Percentiles rank a stretch among this genome's conserved stretches.
Evolutionary conservation across 1,140 invertebrate species (phyloP).

Genomic region (Dendrolimus punctatus): DNA sequence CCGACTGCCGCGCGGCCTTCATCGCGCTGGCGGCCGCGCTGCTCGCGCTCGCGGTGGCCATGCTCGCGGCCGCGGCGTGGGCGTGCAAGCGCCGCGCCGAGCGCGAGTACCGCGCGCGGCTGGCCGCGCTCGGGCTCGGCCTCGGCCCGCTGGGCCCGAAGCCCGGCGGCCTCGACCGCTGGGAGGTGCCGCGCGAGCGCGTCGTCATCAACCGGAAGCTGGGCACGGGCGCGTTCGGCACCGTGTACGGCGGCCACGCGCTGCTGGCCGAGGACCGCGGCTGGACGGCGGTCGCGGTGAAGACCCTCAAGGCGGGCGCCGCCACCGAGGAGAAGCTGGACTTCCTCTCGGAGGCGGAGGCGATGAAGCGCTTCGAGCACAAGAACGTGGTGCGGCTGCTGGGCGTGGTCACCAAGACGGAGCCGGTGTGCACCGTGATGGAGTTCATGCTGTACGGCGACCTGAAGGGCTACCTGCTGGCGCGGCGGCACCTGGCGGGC

Average conservation of each 20-base stretch:
- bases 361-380: slow-evolving; percentile 88
- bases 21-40: slow-evolving; percentile 77
- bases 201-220: slow-evolving; percentile 89
- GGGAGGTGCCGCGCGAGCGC: slow-evolving; percentile 86
- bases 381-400: slow-evolving; percentile 42
- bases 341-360: slow-evolving; percentile 91
- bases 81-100: slow-evolving; percentile 83
- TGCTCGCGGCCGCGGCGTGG: slow-evolving; percentile 73
- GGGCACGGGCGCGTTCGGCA: slow-evolving; percentile 92
- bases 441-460: slow-evolving; percentile 47
- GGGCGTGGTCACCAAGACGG: slow-evolving; percentile 36
- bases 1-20: slow-evolving; percentile 81
- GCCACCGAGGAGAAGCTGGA: slow-evolving; percentile 90
- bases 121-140: slow-evolving; percentile 82
- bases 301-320: slow-evolving; percentile 88
- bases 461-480: slow-evolving; percentile 28
- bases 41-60: slow-evolving; percentile 74
- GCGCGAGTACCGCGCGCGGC: slow-evolving; percentile 77
- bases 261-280: slow-evolving; percentile 78
- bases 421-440: slow-evolving; percentile 40
- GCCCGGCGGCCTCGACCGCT: slow-evolving; percentile 79
- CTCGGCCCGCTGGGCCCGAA: slow-evolving; percentile 78
- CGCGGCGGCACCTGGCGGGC: slow-evolving; percentile 22
- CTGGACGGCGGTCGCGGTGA: slow-evolving; percentile 91
- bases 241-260: slow-evolving; percentile 60